A percentile compares a stretch with the other conserved stretches of the same genome.
Evolutionary conservation across 2,888 invertebrate genomes (phyloP).

Genomic region (Steromphala cineraria): DNA sequence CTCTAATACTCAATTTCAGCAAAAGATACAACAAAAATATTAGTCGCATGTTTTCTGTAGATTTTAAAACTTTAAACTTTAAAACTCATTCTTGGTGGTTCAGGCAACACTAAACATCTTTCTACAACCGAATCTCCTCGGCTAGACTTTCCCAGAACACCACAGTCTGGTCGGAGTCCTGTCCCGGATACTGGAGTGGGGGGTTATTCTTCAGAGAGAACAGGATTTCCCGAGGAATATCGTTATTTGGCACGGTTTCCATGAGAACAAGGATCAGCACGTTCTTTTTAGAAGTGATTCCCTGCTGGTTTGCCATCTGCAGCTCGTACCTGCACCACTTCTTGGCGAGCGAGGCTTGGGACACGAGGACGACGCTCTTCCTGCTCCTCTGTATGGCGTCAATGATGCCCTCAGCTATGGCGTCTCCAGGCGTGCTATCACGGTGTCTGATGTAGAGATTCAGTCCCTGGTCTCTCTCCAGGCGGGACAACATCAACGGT

Average conservation of each 20-base stretch:
- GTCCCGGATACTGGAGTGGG: slow-evolving; percentile 29
- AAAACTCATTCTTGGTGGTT: too few species aligned
- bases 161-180: slow-evolving; percentile 10
- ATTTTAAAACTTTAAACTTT: too few species aligned
- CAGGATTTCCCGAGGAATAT: slow-evolving; percentile 29
- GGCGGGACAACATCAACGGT: slow-evolving; percentile 30
- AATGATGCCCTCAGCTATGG: slow-evolving; percentile 38
- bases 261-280: slow-evolving; percentile 35
- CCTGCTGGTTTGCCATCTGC: slow-evolving; percentile 41
- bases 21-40: too few species aligned
- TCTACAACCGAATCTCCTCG: slow-evolving; percentile 17
- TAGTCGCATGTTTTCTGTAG: too few species aligned
- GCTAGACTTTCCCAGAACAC: slow-evolving; percentile 35
- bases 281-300: slow-evolving; percentile 28
- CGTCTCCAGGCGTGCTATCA: slow-evolving; percentile 35
- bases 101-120: too few species aligned
- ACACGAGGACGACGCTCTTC: slow-evolving; percentile 37
- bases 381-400: slow-evolving; percentile 39
- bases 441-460: slow-evolving; percentile 38
- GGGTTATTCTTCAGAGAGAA: slow-evolving; percentile 24
- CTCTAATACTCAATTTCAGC: too few species aligned
- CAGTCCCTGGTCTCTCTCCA: slow-evolving; percentile 30
- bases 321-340: slow-evolving; percentile 44
- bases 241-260: slow-evolving; percentile 21
- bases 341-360: slow-evolving; percentile 31